phyloP scores from a whole-genome alignment of 2,888 invertebrate genomes.

The Cerceris rybyensis region DNA sequence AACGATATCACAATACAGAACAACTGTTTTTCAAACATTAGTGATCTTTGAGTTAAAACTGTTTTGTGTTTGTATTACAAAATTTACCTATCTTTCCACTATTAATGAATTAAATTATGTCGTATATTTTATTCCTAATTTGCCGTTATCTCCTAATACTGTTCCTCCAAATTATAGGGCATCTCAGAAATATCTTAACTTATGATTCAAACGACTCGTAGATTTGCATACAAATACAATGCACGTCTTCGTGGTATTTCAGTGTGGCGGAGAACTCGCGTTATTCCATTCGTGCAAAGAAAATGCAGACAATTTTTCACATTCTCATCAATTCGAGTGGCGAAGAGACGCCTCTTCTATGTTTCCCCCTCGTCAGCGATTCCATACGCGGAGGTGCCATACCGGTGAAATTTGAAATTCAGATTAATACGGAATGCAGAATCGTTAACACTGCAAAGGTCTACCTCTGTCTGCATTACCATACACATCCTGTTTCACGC shows the following conservation, averaged over 20 bases:
- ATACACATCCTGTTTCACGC: slow-evolving; percentile 58
- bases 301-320: slow-evolving; percentile 28
- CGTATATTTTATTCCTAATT: too few relatives aligned
- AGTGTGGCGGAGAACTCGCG: background rate
- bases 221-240: background rate
- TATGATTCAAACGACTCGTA: too few relatives aligned
- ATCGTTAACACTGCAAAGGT: slow-evolving; percentile 66
- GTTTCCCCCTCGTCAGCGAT: slow-evolving; percentile 43
- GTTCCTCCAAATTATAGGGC: too few relatives aligned
- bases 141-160: too few relatives aligned
- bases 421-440: slow-evolving; percentile 64
- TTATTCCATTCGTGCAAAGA: background rate
- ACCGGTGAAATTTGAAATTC: slow-evolving; percentile 65
- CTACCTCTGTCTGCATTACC: slow-evolving; percentile 56
- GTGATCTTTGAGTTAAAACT: too few relatives aligned
- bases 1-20: too few relatives aligned
- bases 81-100: too few relatives aligned
- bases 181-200: too few relatives aligned
- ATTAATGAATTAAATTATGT: too few relatives aligned
- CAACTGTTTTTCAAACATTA: too few relatives aligned
- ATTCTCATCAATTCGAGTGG: slow-evolving; percentile 31
- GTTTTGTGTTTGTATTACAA: too few relatives aligned
- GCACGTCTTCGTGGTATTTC: background rate
- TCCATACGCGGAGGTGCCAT: slow-evolving; percentile 52
- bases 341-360: slow-evolving; percentile 28